These are phyloP conservation scores for Zeugodacus cucurbitae DNA, from an alignment of 1,140 invertebrate genomes.

Conservation along the genomic window DNA sequence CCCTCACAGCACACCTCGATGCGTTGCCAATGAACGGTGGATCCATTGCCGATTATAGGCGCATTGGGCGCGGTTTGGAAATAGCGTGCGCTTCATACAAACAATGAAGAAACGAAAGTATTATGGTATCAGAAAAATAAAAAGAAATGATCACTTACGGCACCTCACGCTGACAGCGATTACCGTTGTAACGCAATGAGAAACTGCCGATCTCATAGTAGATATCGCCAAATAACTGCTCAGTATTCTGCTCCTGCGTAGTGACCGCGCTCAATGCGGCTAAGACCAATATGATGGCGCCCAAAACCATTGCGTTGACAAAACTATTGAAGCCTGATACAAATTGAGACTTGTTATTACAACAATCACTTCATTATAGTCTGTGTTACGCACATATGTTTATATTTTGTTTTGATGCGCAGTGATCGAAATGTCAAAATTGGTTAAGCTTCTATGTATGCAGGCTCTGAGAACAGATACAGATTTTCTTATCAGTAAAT, in stretches of 20 bases:
- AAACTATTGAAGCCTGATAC: neutral
- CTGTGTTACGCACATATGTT: neutral
- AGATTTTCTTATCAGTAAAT: neutral
- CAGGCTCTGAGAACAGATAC: neutral
- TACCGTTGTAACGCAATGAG: neutral
- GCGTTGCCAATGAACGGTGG: conserved; percentile 54
- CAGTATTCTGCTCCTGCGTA: neutral
- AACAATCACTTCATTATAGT: neutral
- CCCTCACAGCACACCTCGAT: conserved; percentile 72
- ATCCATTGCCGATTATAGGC: conserved; percentile 55
- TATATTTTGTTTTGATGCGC: neutral
- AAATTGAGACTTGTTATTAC: neutral
- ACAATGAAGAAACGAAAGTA: neutral
- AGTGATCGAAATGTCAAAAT: neutral
- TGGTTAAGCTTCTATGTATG: neutral
- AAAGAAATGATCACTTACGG: conserved; percentile 42
- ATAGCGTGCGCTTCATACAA: conserved; percentile 50
- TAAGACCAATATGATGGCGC: neutral
- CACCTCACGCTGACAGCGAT: conserved; percentile 44
- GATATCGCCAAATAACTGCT: conserved; percentile 43
- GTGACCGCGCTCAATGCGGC: neutral
- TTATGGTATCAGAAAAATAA: no score
- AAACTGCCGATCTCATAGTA: conserved; percentile 31
- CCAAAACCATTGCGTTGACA: neutral
- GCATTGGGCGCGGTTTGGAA: conserved; percentile 53